Percentiles rank a stretch among this genome's conserved stretches.
Conservation (phyloP, 2,797 vertebrate species). For the Argyrosomus regius region DNA sequence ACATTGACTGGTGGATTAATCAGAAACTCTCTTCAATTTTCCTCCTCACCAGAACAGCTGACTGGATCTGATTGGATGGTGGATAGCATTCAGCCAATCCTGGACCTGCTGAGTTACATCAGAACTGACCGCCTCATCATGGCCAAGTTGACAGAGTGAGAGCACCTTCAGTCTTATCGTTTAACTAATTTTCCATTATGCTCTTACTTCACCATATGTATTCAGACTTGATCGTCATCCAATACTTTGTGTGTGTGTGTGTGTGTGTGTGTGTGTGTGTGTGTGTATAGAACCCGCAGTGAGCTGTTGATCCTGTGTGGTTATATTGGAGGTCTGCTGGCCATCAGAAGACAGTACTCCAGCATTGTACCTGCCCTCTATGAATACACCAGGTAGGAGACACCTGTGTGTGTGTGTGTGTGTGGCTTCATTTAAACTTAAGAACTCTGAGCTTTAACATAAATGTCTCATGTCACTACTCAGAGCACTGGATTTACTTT, state of each 20-base stretch:
- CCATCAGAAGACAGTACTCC: slow-evolving; percentile 91
- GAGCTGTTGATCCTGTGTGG: slow-evolving; percentile 95
- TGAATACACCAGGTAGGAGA: slow-evolving; percentile 93
- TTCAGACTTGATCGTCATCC: slow-evolving; percentile 8
- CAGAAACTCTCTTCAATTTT: neutral
- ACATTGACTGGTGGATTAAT: neutral
- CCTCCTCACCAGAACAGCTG: slow-evolving; percentile 87
- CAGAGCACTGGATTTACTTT: too few relatives aligned
- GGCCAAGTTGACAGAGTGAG: slow-evolving; percentile 91
- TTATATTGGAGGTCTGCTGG: slow-evolving; percentile 91
- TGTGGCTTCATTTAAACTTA: neutral
- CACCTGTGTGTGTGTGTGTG: neutral
- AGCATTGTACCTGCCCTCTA: slow-evolving; percentile 96
- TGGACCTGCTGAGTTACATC: slow-evolving; percentile 94
- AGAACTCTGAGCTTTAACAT: too few relatives aligned
- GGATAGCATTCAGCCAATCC: slow-evolving; percentile 87
- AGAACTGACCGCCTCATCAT: slow-evolving; percentile 91
- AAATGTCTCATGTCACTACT: too few relatives aligned
- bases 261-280: slow-evolving; percentile 36
- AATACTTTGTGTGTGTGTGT: slow-evolving; percentile 10
- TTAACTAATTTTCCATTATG: neutral
- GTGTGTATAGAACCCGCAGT: slow-evolving; percentile 88
- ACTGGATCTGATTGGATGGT: slow-evolving; percentile 90
- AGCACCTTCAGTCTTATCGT: slow-evolving; percentile 24
- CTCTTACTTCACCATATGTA: neutral